Evolutionary conservation across 2,113 vertebrate genomes (phyloP).

Genomic region (Dissostichus mawsoni): DNA sequence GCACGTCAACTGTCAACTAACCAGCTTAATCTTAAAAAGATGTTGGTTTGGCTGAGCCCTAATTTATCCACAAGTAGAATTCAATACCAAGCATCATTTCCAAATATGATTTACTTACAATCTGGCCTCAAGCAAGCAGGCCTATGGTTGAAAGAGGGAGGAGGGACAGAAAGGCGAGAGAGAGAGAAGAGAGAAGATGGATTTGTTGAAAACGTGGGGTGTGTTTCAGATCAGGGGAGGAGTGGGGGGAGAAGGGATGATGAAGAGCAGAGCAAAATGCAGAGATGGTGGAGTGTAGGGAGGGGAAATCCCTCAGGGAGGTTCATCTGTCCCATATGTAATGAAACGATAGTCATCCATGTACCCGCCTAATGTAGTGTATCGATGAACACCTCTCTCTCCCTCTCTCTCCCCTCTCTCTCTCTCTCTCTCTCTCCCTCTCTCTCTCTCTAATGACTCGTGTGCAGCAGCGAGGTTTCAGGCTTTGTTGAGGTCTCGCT

Average conservation of each 20-base stretch:
- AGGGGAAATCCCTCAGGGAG: slow-evolving; percentile 71
- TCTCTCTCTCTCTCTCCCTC: slow-evolving; percentile 3
- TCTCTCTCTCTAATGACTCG: slow-evolving; percentile 52
- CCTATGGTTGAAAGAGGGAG: neutral
- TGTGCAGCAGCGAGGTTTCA: slow-evolving; percentile 54
- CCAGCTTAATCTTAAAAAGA: neutral
- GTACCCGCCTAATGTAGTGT: slow-evolving; percentile 72
- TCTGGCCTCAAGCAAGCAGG: neutral
- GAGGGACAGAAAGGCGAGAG: neutral
- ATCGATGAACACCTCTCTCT: slow-evolving; percentile 58
- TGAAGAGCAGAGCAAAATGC: slow-evolving; percentile 26
- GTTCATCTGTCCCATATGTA: slow-evolving; percentile 74
- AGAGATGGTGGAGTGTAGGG: slow-evolving; percentile 44
- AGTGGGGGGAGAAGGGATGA: slow-evolving; percentile 16
- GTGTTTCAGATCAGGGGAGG: slow-evolving; percentile 37
- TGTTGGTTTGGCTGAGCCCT: neutral
- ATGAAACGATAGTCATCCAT: slow-evolving; percentile 77
- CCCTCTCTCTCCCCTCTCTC: slow-evolving; percentile 16
- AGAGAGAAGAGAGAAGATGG: slow-evolving; percentile 8
- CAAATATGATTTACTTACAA: slow-evolving; percentile 7
- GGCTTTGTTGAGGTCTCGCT: slow-evolving; percentile 59
- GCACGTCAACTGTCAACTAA: neutral
- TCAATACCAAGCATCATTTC: neutral
- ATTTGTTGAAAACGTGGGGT: slow-evolving; percentile 8
- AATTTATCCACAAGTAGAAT: neutral